Evolutionary conservation across 2,113 vertebrate genomes (phyloP).

Genomic region (Nycticryphes semicollaris): DNA sequence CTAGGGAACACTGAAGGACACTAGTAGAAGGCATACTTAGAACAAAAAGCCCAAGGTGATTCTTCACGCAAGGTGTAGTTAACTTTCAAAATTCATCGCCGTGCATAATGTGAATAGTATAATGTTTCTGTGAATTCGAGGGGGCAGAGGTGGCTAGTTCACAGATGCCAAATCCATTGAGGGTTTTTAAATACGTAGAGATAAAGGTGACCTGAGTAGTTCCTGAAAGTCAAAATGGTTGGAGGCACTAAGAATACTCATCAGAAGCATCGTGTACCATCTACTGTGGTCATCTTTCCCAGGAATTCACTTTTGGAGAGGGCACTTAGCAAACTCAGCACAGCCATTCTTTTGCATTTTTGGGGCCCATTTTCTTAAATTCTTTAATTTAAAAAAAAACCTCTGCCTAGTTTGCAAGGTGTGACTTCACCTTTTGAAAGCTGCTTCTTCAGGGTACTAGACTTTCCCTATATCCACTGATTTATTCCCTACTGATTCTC

Average conservation of each 20-base stretch:
- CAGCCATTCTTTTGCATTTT: background rate
- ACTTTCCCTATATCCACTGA: background rate
- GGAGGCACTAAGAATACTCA: background rate
- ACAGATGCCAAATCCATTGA: background rate
- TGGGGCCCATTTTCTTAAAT: background rate
- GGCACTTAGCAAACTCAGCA: background rate
- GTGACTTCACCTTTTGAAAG: background rate
- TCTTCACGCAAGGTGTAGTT: background rate
- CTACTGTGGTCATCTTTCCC: background rate
- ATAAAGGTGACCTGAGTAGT: background rate
- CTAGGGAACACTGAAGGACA: background rate
- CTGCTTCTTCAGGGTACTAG: background rate
- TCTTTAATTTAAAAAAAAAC: background rate
- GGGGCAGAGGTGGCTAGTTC: background rate
- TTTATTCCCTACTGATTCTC: background rate
- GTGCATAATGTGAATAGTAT: background rate
- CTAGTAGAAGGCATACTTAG: background rate
- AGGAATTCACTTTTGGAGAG: background rate
- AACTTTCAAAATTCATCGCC: background rate
- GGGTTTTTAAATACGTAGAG: background rate
- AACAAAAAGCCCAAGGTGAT: background rate
- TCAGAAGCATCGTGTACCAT: background rate
- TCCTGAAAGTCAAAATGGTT: background rate
- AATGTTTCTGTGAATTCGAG: background rate
- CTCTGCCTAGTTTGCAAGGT: background rate